Evolutionary conservation across 2,113 vertebrate genomes (phyloP).

Genomic region (Nasalis larvatus): DNA sequence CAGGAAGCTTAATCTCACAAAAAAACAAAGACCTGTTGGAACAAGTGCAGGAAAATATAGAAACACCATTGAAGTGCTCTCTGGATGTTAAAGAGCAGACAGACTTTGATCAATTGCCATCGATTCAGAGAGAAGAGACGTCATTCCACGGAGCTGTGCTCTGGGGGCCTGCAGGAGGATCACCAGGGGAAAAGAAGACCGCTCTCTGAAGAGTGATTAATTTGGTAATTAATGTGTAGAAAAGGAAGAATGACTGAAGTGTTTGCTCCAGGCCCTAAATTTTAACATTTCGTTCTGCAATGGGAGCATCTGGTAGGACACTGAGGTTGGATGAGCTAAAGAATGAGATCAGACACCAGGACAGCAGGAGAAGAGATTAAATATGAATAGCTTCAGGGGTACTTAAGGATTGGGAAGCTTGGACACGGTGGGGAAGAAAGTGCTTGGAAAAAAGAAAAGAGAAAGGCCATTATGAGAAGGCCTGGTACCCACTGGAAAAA

Average conservation of each 20-base stretch:
- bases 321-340: not conserved
- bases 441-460: not conserved
- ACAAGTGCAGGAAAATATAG: not conserved
- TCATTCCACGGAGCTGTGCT: not conserved
- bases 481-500: not conserved
- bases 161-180: not conserved
- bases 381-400: not conserved
- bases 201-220: slow-evolving; percentile 50
- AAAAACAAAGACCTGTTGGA: not conserved
- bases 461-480: not conserved
- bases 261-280: slow-evolving; percentile 51
- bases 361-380: not conserved
- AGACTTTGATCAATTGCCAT: not conserved
- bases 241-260: not conserved
- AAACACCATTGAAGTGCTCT: not conserved
- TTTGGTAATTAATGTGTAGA: slow-evolving; percentile 26
- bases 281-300: not conserved
- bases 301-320: not conserved
- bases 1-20: not conserved
- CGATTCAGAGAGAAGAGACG: not conserved
- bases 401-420: not conserved
- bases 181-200: not conserved
- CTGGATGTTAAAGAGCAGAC: not conserved
- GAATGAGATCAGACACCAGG: not conserved
- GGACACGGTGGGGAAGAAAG: not conserved